Base-by-base conservation (phyloP, 1,140 invertebrate species). In the Sarcophaga peregrina region DNA sequence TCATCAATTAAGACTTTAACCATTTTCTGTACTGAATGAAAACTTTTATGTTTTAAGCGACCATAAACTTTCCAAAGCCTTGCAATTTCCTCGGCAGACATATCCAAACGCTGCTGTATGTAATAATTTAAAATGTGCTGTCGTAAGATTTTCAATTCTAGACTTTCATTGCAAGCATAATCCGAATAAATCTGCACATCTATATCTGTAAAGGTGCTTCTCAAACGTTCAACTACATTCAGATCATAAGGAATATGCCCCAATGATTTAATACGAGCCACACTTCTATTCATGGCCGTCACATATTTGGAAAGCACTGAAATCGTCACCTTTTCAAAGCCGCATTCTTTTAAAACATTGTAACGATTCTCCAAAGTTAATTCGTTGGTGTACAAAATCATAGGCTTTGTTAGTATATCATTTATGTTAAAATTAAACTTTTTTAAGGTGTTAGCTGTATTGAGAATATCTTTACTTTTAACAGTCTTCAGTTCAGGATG, bases 321-420 rank as follows among this genome's bases (percentile, higher is more conserved):
- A 15, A 92, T 89, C 11, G 87, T 86, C n/a, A 93, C 87, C 76
- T 90, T 85, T 11, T 90, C 72, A 84, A 92, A 92, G 0, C 91
- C 89, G 88, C 92, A 92, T 87, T 93, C 92, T 82, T 86, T 87
- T 5, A 93, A 86, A 58, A 93, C 92, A 85, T 90, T 91, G 78
- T 91, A 91, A 85, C 92, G 91, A 86, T 93, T 93, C 15, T 91
- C 90, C 82, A 93, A 87, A 48, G 92, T 92, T 80, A 92, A 89
- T 8, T 90, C 88, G 84, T 92, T 92, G 86, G 92, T 91, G 68
- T 90, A 91, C 58, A 93, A 91, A 8, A 93, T 86, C 88, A 92
- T 92, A n/a, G 91, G 91, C 82, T 92, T 88, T 11, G 87, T 37
- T 25, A 92, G 87, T 8, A 92, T 92, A 47, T 92, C 91, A 47